Evolutionary conservation across 1,140 invertebrate genomes (phyloP).

Genomic region (Zaprionus capensis): DNA sequence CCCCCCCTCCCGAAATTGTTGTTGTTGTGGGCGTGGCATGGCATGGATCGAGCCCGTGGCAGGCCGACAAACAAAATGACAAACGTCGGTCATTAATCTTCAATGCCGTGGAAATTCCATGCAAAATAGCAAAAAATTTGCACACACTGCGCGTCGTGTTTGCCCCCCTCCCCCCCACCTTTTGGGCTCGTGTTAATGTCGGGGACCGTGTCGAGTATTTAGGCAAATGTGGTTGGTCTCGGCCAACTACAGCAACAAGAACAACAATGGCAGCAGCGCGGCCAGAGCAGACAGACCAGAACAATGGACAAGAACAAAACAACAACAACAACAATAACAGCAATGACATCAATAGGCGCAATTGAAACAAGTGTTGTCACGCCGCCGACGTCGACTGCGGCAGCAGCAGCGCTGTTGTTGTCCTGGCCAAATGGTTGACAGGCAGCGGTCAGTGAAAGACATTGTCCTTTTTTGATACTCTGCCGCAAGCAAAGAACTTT

Average conservation of each 20-base stretch:
- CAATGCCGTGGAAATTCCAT: conserved; percentile 27
- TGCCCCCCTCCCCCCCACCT: not conserved
- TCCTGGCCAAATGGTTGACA: conserved; percentile 27
- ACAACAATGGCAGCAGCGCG: conserved; percentile 6
- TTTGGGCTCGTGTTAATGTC: conserved; percentile 16
- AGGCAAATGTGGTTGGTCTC: conserved; percentile 36
- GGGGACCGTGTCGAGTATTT: conserved; percentile 28
- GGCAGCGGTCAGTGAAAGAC: conserved; percentile 16
- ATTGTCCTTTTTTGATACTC: conserved; percentile 25
- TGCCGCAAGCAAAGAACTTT: not conserved
- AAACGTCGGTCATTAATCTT: conserved; percentile 47
- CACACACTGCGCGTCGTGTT: not conserved
- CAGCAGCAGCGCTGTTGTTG: conserved; percentile 10
- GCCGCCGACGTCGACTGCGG: conserved; percentile 13
- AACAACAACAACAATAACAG: conserved; percentile 21
- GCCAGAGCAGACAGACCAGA: conserved; percentile 20
- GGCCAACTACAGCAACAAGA: conserved; percentile 5
- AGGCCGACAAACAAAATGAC: conserved; percentile 24
- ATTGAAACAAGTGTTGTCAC: conserved; percentile 59
- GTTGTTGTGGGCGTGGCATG: not conserved
- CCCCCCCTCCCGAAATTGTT: no score
- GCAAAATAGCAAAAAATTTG: conserved; percentile 30
- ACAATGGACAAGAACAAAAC: conserved; percentile 28
- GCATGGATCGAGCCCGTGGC: not conserved
- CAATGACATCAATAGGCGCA: conserved; percentile 56